A percentile compares a stretch with the other conserved stretches of the same genome.
These are phyloP conservation scores for Syrmaticus mikado DNA, from an alignment of 2,113 vertebrate genomes.

Conservation along the genomic window DNA sequence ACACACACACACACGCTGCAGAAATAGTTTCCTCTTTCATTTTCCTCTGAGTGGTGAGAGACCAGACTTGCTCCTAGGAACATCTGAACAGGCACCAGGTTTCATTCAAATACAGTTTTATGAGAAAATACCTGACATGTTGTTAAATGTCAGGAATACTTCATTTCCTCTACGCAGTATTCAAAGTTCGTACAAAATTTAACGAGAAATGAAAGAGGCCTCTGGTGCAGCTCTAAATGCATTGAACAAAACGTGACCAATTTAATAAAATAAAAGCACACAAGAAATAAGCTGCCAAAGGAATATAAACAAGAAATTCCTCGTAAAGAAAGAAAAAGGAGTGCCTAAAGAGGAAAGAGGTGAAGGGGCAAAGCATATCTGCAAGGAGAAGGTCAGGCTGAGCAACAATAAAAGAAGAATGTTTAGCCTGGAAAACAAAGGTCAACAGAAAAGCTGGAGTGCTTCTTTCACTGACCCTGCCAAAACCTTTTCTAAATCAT, in stretches of 20 bases:
- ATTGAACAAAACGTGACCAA: not conserved
- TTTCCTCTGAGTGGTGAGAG: not conserved
- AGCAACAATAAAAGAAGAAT: conserved; percentile 34
- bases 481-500: conserved; percentile 22
- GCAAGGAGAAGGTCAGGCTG: conserved; percentile 52
- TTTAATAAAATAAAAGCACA: conserved; percentile 23
- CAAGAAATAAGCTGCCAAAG: not conserved
- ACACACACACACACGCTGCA: not conserved
- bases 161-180: not conserved
- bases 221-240: not conserved
- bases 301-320: conserved; percentile 13
- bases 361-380: conserved; percentile 60
- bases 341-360: conserved; percentile 29
- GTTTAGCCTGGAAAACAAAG: conserved; percentile 61
- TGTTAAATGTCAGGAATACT: conserved; percentile 7
- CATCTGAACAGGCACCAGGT: not conserved
- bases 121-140: not conserved
- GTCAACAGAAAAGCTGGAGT: conserved; percentile 55
- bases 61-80: not conserved
- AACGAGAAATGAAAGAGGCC: not conserved
- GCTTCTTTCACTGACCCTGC: conserved; percentile 1
- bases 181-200: not conserved
- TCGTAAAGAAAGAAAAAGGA: conserved; percentile 21
- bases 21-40: not conserved
- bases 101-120: not conserved